Evolutionary conservation across 2,888 invertebrate species (phyloP).

Genomic region (Tuta absoluta): DNA sequence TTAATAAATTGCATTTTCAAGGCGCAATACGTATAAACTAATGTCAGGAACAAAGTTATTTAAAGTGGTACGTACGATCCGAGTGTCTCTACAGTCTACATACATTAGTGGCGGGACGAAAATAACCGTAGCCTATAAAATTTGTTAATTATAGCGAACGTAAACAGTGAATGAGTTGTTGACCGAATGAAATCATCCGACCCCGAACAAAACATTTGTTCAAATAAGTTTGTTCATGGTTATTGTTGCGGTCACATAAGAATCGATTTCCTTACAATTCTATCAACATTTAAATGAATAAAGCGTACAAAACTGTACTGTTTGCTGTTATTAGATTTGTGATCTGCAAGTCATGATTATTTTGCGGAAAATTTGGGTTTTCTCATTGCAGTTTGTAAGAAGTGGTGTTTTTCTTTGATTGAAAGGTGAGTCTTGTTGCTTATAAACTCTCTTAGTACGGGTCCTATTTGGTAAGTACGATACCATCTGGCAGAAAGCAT

Average conservation of each 20-base stretch:
- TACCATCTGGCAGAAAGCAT: too few relatives aligned
- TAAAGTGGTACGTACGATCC: constrained; percentile 18
- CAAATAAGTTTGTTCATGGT: constrained; percentile 11
- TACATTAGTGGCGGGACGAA: constrained; percentile 19
- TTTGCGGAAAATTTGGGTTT: not conserved
- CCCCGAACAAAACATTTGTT: constrained; percentile 5
- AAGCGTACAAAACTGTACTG: not conserved
- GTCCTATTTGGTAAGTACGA: too few relatives aligned
- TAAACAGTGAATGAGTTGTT: constrained; percentile 22
- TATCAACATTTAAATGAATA: not conserved
- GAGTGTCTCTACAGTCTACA: constrained; percentile 5
- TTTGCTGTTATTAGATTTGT: not conserved
- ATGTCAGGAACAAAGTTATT: constrained; percentile 10
- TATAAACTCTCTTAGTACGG: too few relatives aligned
- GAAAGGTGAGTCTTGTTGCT: not conserved
- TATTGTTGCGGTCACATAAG: not conserved
- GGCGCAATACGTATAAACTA: not conserved
- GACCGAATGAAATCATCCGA: constrained; percentile 10
- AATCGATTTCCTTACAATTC: not conserved
- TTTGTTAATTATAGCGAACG: constrained; percentile 25
- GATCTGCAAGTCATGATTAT: constrained; percentile 8
- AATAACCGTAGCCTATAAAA: constrained; percentile 19
- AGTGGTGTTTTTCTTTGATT: not conserved
- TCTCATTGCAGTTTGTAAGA: not conserved
- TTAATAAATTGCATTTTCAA: not conserved